A percentile compares a stretch with the other conserved stretches of the same genome.
Evolutionary conservation across 2,797 vertebrate species (phyloP).

Genomic region (Poeciliopsis paucimaculata): DNA sequence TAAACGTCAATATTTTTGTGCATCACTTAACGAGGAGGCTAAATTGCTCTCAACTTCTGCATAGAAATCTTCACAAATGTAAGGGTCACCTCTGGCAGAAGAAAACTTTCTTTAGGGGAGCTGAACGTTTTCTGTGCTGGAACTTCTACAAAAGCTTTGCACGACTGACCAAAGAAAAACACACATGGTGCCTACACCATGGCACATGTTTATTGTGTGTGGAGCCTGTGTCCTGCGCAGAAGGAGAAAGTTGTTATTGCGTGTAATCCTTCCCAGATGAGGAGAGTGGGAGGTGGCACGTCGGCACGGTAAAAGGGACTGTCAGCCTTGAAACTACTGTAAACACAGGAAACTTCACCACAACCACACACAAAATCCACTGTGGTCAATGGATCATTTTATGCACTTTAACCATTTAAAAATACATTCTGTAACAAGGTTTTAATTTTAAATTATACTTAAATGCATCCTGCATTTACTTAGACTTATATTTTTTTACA

Average conservation of each 20-base stretch:
- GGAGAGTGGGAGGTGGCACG: conserved; percentile 63
- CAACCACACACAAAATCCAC: conserved; percentile 27
- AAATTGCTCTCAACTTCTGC: neutral
- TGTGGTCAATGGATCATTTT: conserved; percentile 5
- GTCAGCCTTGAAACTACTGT: conserved; percentile 24
- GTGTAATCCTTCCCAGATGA: conserved; percentile 77
- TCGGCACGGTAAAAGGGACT: conserved; percentile 36
- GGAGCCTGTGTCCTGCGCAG: conserved; percentile 48
- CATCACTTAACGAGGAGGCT: neutral
- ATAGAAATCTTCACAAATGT: neutral
- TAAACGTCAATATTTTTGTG: neutral
- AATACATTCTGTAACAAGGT: neutral
- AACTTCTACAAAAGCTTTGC: conserved; percentile 27
- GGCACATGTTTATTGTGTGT: conserved; percentile 71
- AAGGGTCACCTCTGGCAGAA: neutral
- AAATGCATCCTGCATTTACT: neutral
- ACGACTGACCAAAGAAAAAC: conserved; percentile 34
- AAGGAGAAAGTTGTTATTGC: conserved; percentile 61
- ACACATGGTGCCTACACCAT: conserved; percentile 38
- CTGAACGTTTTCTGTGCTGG: neutral
- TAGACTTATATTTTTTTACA: neutral
- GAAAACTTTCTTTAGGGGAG: neutral
- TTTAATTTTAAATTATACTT: neutral
- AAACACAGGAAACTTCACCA: conserved; percentile 6
- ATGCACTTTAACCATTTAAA: neutral